Conservation (phyloP, 2,113 vertebrate genomes). For the Tenebrosternarchus preto region DNA sequence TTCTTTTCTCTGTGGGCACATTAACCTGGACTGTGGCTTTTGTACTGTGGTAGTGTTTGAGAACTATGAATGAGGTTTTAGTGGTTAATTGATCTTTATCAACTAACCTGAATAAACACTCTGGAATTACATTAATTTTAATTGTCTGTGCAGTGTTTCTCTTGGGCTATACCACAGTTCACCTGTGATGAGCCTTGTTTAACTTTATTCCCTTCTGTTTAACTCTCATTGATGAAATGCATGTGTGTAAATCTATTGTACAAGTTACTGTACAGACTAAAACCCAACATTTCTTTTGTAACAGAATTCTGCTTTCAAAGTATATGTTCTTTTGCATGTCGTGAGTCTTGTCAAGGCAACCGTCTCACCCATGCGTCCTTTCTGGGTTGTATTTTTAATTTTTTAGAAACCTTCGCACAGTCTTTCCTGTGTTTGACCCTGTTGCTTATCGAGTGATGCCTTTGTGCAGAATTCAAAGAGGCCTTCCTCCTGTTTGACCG, state of each 20-base stretch:
- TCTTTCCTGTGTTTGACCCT: neutral
- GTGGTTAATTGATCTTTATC: conserved; percentile 10
- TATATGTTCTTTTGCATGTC: neutral
- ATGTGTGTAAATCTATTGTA: neutral
- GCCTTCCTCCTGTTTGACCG: conserved; percentile 92
- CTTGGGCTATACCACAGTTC: neutral
- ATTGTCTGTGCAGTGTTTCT: conserved; percentile 42
- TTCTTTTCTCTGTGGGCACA: too few species aligned
- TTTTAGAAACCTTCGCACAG: neutral
- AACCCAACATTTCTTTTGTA: neutral
- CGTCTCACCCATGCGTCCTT: neutral
- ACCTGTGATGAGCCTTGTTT: too few species aligned
- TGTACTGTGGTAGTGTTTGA: neutral
- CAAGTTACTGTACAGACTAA: neutral
- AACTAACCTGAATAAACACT: conserved; percentile 20
- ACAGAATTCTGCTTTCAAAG: neutral
- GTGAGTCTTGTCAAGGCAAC: neutral
- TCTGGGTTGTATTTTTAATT: too few species aligned
- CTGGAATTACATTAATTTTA: conserved; percentile 47
- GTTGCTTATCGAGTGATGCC: conserved; percentile 4
- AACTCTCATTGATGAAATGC: neutral
- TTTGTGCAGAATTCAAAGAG: conserved; percentile 88
- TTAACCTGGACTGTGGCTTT: too few species aligned
- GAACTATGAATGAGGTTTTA: conserved; percentile 8
- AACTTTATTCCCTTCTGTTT: neutral